A percentile compares a stretch with the other conserved stretches of the same genome.
Conservation (phyloP, 1,140 invertebrate species). For the Bicyclus anynana region DNA sequence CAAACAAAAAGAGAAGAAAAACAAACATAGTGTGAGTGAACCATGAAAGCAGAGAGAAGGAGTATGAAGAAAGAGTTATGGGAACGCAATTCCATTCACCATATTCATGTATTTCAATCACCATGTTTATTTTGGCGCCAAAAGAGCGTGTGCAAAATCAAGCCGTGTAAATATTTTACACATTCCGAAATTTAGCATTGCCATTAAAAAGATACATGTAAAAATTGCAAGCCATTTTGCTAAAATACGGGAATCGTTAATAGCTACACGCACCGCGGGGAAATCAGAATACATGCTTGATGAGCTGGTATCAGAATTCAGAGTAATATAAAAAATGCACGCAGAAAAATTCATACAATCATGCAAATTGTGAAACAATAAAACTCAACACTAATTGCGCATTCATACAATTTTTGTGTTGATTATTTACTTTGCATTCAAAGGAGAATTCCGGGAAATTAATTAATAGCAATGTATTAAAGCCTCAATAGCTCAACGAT, state of each 20-base stretch:
- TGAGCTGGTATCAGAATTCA: slow-evolving; percentile 17
- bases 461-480: too few species aligned
- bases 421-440: neutral
- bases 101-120: too few species aligned
- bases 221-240: slow-evolving; percentile 20
- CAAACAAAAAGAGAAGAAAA: too few species aligned
- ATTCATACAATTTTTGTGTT: neutral
- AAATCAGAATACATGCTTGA: slow-evolving; percentile 21
- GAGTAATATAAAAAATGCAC: slow-evolving; percentile 21
- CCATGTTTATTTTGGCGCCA: too few species aligned
- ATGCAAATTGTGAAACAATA: slow-evolving; percentile 10
- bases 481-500: too few species aligned
- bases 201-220: slow-evolving; percentile 10
- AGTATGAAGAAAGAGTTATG: too few species aligned
- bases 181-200: slow-evolving; percentile 1
- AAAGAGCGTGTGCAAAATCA: too few species aligned
- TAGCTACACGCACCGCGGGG: slow-evolving; percentile 15
- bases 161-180: neutral
- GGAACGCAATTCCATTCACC: too few species aligned
- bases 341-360: slow-evolving; percentile 9
- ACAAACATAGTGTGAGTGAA: too few species aligned
- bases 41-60: too few species aligned
- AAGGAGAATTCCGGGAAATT: too few species aligned
- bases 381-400: slow-evolving; percentile 7
- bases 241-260: slow-evolving; percentile 25